A percentile compares a stretch with the other conserved stretches of the same genome.
Conservation (phyloP, 2,113 vertebrate genomes). For the Brachirus orientalis region DNA sequence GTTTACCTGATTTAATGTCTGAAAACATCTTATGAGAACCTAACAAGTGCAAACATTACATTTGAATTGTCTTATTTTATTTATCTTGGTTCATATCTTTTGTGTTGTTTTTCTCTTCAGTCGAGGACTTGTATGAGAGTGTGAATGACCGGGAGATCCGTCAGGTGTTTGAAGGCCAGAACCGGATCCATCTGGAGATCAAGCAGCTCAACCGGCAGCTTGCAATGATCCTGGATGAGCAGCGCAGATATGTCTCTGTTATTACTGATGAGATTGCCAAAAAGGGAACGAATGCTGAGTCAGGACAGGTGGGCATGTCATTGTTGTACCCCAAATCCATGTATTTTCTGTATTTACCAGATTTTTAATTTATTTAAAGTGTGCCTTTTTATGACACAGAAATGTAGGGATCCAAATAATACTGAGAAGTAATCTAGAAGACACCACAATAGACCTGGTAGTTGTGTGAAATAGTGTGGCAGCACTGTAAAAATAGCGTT, state of each 20-base stretch:
- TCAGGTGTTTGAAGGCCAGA: conserved; percentile 98
- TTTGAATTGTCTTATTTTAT: not conserved
- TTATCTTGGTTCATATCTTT: not conserved
- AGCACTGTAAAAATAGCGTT: no score
- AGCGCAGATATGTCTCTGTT: conserved; percentile 89
- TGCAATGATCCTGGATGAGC: conserved; percentile 96
- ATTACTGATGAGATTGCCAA: conserved; percentile 89
- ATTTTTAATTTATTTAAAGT: no score
- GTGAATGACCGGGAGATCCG: conserved; percentile 92
- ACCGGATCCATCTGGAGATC: conserved; percentile 95
- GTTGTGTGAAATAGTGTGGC: no score
- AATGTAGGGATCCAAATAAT: not conserved
- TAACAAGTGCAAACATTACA: not conserved
- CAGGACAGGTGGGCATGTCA: conserved; percentile 82
- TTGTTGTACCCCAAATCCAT: not conserved
- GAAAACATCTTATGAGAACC: no score
- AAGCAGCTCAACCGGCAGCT: conserved; percentile 94
- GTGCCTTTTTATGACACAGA: not conserved
- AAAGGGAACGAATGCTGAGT: conserved; percentile 60
- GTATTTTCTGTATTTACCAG: no score
- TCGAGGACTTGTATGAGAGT: conserved; percentile 90
- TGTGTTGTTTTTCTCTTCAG: conserved; percentile 62
- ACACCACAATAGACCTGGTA: no score
- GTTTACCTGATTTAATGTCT: no score
- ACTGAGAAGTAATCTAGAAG: no score